phyloP scores from a whole-genome alignment of 2,888 invertebrate genomes.

The Pachymerium ferrugineum region DNA sequence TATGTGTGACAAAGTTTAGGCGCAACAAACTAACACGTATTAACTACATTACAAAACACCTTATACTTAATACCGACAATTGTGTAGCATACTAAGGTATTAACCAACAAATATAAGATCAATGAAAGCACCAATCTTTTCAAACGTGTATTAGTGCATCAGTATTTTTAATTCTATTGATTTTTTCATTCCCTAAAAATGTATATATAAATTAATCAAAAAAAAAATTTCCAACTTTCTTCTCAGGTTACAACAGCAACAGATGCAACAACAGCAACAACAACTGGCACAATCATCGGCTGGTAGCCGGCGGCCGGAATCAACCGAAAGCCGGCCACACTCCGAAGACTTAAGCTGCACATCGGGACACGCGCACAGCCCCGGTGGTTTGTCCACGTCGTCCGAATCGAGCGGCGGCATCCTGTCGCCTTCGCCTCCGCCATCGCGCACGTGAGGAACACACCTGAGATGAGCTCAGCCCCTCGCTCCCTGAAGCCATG shows the following conservation, averaged over 20 bases:
- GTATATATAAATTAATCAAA: background rate
- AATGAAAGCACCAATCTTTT: too few species aligned
- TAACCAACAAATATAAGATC: too few species aligned
- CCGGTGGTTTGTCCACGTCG: constrained; percentile 38
- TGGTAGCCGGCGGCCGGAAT: constrained; percentile 31
- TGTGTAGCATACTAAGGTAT: too few species aligned
- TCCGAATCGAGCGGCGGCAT: constrained; percentile 37
- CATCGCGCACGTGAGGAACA: constrained; percentile 32
- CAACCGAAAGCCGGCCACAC: constrained; percentile 35
- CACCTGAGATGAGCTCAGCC: constrained; percentile 16
- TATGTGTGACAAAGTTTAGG: too few species aligned
- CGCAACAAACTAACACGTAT: too few species aligned
- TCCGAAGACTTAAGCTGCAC: constrained; percentile 38
- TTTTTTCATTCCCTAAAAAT: background rate
- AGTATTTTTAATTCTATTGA: too few species aligned
- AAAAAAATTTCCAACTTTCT: background rate
- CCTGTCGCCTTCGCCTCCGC: constrained; percentile 35
- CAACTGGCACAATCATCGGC: constrained; percentile 22
- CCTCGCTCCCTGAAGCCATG: constrained; percentile 7
- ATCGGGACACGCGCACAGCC: constrained; percentile 37
- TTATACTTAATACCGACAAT: too few species aligned
- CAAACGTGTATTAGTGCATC: too few species aligned
- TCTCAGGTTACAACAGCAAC: constrained; percentile 39
- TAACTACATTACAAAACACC: too few species aligned
- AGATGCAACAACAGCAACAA: constrained; percentile 39